Evolutionary conservation across 1,140 invertebrate genomes (phyloP).

Genomic region (Latrodectus geometricus): DNA sequence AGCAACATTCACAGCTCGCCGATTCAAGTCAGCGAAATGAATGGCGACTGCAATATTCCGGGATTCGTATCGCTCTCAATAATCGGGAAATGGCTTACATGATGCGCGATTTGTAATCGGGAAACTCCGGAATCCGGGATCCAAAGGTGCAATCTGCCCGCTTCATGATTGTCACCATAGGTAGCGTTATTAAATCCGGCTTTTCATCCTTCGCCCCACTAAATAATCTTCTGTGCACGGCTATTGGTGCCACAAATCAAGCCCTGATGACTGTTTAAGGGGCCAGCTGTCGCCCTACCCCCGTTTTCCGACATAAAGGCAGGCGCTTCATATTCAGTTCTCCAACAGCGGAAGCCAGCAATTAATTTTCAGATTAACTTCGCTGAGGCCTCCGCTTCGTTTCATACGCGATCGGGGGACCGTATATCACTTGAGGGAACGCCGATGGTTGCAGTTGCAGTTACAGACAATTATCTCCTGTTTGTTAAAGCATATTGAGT

Average conservation of each 20-base stretch:
- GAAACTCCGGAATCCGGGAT: background rate
- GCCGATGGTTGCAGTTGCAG: too few relatives aligned
- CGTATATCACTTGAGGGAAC: background rate
- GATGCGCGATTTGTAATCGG: background rate
- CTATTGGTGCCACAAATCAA: slow-evolving; percentile 59
- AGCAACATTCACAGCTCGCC: too few relatives aligned
- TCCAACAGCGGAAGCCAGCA: slow-evolving; percentile 21
- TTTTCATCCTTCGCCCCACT: slow-evolving; percentile 46
- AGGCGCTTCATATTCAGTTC: slow-evolving; percentile 41
- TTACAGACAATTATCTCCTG: too few relatives aligned
- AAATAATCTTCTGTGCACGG: slow-evolving; percentile 55
- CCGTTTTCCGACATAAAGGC: slow-evolving; percentile 20
- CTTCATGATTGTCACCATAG: slow-evolving; percentile 36
- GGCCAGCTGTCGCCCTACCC: slow-evolving; percentile 41
- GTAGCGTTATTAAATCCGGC: slow-evolving; percentile 58
- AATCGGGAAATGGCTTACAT: background rate
- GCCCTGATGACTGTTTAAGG: slow-evolving; percentile 60
- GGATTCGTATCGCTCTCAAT: too few relatives aligned
- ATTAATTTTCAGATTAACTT: slow-evolving; percentile 59
- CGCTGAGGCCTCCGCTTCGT: background rate
- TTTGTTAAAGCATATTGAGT: too few relatives aligned
- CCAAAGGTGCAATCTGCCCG: background rate
- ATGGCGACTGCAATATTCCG: too few relatives aligned
- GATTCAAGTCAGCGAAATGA: too few relatives aligned
- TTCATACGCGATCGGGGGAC: background rate